Conservation (phyloP, 2,113 vertebrate species). For the Elephas maximus region DNA sequence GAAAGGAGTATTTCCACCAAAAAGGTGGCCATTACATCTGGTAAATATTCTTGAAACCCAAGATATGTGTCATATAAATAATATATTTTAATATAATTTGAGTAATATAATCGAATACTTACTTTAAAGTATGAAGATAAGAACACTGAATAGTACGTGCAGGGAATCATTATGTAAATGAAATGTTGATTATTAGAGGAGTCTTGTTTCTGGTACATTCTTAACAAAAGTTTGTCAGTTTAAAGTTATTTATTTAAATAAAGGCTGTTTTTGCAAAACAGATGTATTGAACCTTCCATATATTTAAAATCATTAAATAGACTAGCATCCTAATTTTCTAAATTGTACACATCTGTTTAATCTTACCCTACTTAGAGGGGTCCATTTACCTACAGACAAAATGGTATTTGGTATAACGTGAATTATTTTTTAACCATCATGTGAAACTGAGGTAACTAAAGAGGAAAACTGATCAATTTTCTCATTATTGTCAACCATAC, state of each 20-base stretch:
- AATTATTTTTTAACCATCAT: neutral
- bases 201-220: neutral
- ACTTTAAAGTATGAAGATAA: neutral
- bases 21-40: neutral
- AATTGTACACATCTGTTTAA: neutral
- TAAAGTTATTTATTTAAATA: neutral
- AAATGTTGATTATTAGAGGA: neutral
- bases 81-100: neutral
- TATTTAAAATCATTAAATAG: neutral
- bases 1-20: neutral
- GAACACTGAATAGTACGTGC: neutral
- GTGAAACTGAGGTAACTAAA: neutral
- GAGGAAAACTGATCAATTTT: neutral
- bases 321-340: neutral
- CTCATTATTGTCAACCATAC: neutral
- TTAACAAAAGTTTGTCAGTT: neutral
- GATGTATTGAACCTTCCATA: neutral
- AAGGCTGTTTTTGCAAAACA: neutral
- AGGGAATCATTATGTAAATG: neutral
- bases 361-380: neutral
- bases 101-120: neutral
- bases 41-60: neutral
- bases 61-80: neutral
- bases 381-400: neutral
- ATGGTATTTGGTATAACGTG: neutral